phyloP scores from a whole-genome alignment of 2,888 invertebrate species.

The Rhaphigaster nebulosa region DNA sequence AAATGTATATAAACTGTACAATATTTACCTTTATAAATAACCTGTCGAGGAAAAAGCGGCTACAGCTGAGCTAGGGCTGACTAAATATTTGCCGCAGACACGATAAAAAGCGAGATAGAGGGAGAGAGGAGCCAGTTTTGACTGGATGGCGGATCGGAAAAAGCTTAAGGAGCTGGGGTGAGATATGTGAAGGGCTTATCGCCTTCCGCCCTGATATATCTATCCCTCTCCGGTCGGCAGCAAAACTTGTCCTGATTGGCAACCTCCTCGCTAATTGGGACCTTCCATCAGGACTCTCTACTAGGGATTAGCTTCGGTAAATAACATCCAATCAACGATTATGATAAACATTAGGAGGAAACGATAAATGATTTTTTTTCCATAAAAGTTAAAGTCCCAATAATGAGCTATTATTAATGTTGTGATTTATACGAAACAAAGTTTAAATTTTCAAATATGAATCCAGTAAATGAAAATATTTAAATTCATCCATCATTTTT shows the following conservation, averaged over 20 bases:
- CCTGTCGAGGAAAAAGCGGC: slow-evolving; percentile 28
- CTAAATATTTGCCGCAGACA: slow-evolving; percentile 7
- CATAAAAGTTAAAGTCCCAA: no score
- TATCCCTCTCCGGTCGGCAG: not conserved
- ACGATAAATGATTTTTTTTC: not conserved
- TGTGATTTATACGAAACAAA: no score
- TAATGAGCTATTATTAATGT: no score
- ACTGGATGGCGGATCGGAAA: slow-evolving; percentile 45
- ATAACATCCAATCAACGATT: slow-evolving; percentile 1
- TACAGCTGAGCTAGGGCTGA: not conserved
- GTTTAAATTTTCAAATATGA: no score
- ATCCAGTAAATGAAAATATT: no score
- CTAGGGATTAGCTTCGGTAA: not conserved
- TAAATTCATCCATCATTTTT: no score
- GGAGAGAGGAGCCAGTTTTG: slow-evolving; percentile 24
- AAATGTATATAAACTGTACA: slow-evolving; percentile 8
- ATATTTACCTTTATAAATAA: slow-evolving; percentile 42
- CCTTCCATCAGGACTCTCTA: not conserved
- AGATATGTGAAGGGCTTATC: slow-evolving; percentile 46
- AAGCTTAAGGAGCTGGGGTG: slow-evolving; percentile 29
- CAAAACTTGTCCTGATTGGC: slow-evolving; percentile 3
- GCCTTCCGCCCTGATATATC: not conserved
- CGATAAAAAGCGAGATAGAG: slow-evolving; percentile 27
- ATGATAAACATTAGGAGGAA: not conserved
- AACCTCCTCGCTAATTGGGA: not conserved